These are phyloP conservation scores for Boleophthalmus pectinirostris DNA, from an alignment of 2,113 vertebrate species.

Conservation along the genomic window DNA sequence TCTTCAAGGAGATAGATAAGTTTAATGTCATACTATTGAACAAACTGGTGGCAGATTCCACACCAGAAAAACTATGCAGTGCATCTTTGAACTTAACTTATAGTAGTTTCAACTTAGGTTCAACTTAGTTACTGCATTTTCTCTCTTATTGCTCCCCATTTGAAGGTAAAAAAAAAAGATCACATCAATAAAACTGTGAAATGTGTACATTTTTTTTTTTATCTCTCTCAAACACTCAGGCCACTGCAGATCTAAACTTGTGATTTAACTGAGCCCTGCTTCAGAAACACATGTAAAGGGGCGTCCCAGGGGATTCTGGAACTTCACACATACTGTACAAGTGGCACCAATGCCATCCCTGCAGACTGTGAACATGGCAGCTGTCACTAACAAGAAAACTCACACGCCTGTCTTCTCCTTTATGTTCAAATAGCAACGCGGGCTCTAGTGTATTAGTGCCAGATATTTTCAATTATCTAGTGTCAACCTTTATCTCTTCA, in stretches of 20 bases:
- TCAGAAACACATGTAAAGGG: constrained; percentile 64
- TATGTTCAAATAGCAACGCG: constrained; percentile 74
- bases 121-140: background rate
- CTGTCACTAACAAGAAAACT: constrained; percentile 78
- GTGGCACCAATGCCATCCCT: constrained; percentile 62
- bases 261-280: constrained; percentile 49
- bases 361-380: constrained; percentile 75
- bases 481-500: constrained; percentile 72
- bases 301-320: constrained; percentile 59
- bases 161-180: constrained; percentile 24
- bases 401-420: constrained; percentile 68
- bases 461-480: constrained; percentile 75
- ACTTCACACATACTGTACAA: constrained; percentile 66
- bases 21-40: no score
- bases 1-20: no score
- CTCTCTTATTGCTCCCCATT: background rate
- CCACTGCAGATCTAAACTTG: constrained; percentile 57
- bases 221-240: constrained; percentile 52
- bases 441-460: constrained; percentile 62
- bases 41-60: no score
- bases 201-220: constrained; percentile 7
- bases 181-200: constrained; percentile 46
- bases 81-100: no score
- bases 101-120: no score
- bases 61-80: no score